These are phyloP conservation scores for Xestoiulus laeticollis DNA, from an alignment of 2,888 invertebrate genomes.

Conservation along the genomic window DNA sequence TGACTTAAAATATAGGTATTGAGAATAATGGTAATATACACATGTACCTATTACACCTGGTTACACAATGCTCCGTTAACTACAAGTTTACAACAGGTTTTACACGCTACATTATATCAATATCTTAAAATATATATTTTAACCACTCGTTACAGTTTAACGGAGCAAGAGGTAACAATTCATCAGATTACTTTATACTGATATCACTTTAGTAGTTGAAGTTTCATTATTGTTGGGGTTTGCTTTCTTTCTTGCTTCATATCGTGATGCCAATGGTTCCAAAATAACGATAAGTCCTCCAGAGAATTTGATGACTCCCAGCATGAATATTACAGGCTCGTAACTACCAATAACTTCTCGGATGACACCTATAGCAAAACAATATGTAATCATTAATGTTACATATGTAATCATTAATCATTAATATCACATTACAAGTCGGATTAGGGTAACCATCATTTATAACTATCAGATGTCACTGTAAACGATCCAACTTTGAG, in stretches of 20 bases:
- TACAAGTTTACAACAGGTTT: neutral
- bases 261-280: conserved; percentile 70
- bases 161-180: neutral
- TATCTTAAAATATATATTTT: too few species aligned
- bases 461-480: too few species aligned
- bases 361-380: conserved; percentile 53
- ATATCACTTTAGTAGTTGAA: neutral
- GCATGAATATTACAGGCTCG: conserved; percentile 76
- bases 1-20: neutral
- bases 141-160: neutral
- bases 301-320: conserved; percentile 76
- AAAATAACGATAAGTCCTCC: conserved; percentile 80
- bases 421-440: too few species aligned
- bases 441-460: too few species aligned
- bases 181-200: neutral
- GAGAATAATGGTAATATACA: neutral
- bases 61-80: neutral
- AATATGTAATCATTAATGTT: neutral
- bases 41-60: neutral
- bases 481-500: too few species aligned
- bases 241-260: conserved; percentile 51
- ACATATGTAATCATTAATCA: neutral
- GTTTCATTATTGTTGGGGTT: neutral
- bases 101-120: neutral
- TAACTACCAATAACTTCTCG: conserved; percentile 64